phyloP scores from a whole-genome alignment of 2,113 vertebrate species.

The Promerops cafer region DNA sequence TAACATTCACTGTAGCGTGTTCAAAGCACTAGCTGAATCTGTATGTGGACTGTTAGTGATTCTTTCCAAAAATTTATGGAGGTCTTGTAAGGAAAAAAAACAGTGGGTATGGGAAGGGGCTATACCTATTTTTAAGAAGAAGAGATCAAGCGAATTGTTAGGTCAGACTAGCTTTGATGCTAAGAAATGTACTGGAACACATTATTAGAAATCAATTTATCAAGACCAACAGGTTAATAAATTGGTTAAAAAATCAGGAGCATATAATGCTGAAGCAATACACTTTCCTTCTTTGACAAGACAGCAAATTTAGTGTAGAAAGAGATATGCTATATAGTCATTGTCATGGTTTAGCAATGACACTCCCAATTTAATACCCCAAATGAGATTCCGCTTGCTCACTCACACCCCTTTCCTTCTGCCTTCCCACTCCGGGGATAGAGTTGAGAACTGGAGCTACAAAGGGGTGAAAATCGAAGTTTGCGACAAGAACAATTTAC shows the following conservation, averaged over 20 bases:
- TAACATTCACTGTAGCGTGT: not conserved
- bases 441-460: not conserved
- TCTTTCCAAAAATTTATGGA: not conserved
- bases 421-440: accelerated
- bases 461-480: not conserved
- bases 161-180: not conserved
- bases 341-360: not conserved
- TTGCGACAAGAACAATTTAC: not conserved
- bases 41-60: not conserved
- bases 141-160: not conserved
- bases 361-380: not conserved
- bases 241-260: not conserved
- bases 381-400: accelerated
- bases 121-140: not conserved
- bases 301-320: not conserved
- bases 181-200: not conserved
- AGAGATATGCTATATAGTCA: not conserved
- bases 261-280: not conserved
- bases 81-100: not conserved
- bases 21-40: not conserved
- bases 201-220: not conserved
- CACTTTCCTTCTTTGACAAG: not conserved
- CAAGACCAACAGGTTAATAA: not conserved
- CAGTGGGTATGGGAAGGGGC: not conserved
- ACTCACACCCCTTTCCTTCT: not conserved